Conservation (phyloP, 2,113 vertebrate species). For the Nesoenas mayeri region DNA sequence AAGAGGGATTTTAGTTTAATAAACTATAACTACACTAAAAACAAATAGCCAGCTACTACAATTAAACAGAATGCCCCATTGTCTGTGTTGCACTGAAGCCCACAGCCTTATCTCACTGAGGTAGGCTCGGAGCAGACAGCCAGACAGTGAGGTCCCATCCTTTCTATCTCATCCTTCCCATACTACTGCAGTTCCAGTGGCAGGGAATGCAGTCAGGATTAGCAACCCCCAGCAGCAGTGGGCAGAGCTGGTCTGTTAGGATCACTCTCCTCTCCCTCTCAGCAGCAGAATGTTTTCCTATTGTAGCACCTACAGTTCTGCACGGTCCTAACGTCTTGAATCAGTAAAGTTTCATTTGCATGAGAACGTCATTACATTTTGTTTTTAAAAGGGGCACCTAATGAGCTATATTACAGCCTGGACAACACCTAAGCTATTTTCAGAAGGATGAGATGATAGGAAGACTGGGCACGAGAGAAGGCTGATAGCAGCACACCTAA, state of each 20-base stretch:
- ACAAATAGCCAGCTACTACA: not conserved
- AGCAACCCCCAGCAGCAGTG: not conserved
- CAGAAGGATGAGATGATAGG: not conserved
- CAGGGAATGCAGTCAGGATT: not conserved
- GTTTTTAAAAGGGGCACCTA: not conserved
- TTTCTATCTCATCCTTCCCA: not conserved
- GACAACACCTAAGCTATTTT: not conserved
- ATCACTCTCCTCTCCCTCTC: not conserved
- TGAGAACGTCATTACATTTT: not conserved
- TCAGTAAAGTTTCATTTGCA: not conserved
- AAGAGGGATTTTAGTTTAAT: not conserved
- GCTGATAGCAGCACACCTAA: not conserved
- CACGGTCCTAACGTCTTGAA: not conserved
- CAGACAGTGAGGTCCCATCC: not conserved
- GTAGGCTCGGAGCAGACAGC: not conserved
- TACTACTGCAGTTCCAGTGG: not conserved
- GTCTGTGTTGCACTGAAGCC: not conserved
- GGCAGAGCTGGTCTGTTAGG: not conserved
- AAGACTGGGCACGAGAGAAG: not conserved
- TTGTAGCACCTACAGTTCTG: rapidly evolving
- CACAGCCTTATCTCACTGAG: not conserved
- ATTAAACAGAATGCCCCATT: not conserved
- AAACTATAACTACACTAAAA: not conserved
- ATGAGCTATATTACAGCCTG: not conserved
- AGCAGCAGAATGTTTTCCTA: not conserved